Base-by-base conservation (phyloP, 2,888 invertebrate genomes). In the Lagria hirta region DNA sequence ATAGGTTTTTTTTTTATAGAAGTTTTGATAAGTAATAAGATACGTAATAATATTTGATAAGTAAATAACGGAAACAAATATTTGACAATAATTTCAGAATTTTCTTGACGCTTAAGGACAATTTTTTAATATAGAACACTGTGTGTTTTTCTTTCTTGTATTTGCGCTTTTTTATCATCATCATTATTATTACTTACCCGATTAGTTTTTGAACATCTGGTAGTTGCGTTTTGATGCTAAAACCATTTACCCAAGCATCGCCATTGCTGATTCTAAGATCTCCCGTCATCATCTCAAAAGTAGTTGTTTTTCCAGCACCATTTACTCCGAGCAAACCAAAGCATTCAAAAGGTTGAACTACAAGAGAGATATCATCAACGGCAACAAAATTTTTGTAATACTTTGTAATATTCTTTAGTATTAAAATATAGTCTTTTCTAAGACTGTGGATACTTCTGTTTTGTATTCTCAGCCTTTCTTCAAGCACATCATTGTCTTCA, bases 271-370 rank as follows among this genome's bases (percentile, higher is more conserved):
- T 79, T 2, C 71, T 69, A 60, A 84, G 84, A 62, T 90, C 91
- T 0, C 92, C 92, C 28, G 92, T 92, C 58, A 93, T 73, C 86
- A 92, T 90, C 72, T 87, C 88, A 67, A 95, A 94, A 0, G 93
- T 92, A 1, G 84, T 83, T 0, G 89, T 90, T 70, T 91, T 92
- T 0, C 91, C 91, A 2, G 91, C 90, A 6, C 92, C 91, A 65
- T 92, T 91, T 0, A 89, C 83, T 1, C 91, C 89, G 30, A 91
- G 72, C 22, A 91, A 69, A 1, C 90, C 90, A 60, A 91, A 90
- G 61, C 88, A 88, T 70, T 90, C 90, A 5, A 79, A 79, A 44
- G 82, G 75, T 36, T 79, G 79, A 0, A 88, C 81, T 28, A 82
- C 86, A 62, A 81, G 65, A 63, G 68, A 68, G 14, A 58, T 49